A percentile compares a stretch with the other conserved stretches of the same genome.
phyloP scores from a whole-genome alignment of 2,797 vertebrate species.

The Eutrigla gurnardus region DNA sequence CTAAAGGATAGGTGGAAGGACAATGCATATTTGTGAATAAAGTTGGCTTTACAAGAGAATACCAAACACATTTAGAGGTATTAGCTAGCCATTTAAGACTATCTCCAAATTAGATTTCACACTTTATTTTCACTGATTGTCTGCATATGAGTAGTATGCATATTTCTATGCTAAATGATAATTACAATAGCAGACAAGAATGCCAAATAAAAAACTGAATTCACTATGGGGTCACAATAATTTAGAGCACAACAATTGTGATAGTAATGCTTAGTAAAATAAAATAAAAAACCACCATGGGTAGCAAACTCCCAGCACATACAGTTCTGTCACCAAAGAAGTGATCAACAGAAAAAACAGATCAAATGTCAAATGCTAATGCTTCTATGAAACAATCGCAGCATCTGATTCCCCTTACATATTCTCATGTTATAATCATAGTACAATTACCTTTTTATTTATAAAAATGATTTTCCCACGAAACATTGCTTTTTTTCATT shows the following conservation, averaged over 20 bases:
- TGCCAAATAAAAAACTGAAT: neutral
- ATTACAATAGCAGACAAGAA: neutral
- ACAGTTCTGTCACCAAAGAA: conserved; percentile 7
- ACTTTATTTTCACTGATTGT: neutral
- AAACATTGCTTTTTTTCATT: conserved; percentile 16
- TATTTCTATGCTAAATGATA: neutral
- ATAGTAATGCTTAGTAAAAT: neutral
- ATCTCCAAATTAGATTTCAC: neutral
- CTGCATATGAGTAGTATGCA: neutral
- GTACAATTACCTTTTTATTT: neutral
- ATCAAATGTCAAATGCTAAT: neutral
- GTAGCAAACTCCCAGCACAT: neutral
- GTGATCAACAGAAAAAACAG: neutral
- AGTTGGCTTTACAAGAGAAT: neutral
- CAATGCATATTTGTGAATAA: neutral
- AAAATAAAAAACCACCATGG: neutral
- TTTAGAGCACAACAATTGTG: neutral
- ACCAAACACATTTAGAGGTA: neutral
- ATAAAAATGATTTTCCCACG: conserved; percentile 9
- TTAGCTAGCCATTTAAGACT: neutral
- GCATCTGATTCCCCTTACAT: neutral
- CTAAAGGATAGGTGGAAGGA: neutral
- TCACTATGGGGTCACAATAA: neutral
- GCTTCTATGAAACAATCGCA: conserved; percentile 3
- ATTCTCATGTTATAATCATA: neutral